Percentiles rank a stretch among this genome's conserved stretches.
These are phyloP conservation scores for Drosophila testacea DNA, from an alignment of 2,888 invertebrate genomes.

Conservation along the genomic window DNA sequence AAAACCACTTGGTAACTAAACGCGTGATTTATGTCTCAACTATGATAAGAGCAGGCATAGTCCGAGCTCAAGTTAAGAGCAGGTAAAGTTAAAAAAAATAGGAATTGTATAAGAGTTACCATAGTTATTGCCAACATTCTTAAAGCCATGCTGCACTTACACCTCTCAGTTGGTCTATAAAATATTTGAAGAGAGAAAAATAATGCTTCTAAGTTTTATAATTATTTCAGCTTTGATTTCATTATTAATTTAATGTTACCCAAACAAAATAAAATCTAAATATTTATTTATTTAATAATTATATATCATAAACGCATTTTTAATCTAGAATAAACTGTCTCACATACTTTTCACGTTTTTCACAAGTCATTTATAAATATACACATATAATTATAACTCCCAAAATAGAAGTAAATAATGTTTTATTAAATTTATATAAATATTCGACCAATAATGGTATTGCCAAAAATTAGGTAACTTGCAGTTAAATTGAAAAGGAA, in stretches of 20 bases:
- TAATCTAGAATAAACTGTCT: background rate
- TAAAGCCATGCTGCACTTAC: background rate
- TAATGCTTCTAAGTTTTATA: background rate
- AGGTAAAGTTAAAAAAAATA: slow-evolving; percentile 12
- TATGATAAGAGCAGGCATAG: slow-evolving; percentile 69
- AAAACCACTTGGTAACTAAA: slow-evolving; percentile 80
- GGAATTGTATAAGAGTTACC: background rate
- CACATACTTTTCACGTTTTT: background rate
- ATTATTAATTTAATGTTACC: background rate
- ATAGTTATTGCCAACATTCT: slow-evolving; percentile 1
- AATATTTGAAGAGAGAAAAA: background rate
- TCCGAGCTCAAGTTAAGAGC: slow-evolving; percentile 16
- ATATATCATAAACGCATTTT: background rate
- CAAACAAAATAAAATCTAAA: too few relatives aligned
- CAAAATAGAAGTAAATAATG: background rate
- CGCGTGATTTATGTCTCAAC: slow-evolving; percentile 74
- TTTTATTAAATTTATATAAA: slow-evolving; percentile 36
- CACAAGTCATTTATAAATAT: background rate
- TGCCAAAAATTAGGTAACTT: slow-evolving; percentile 31
- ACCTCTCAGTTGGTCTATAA: background rate
- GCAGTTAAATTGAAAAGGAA: slow-evolving; percentile 49
- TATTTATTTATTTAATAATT: background rate
- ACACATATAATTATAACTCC: background rate
- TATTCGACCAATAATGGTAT: slow-evolving; percentile 40
- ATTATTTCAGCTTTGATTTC: background rate